These are phyloP conservation scores for Sinocyclocheilus rhinocerous DNA, from an alignment of 2,113 vertebrate genomes.

Conservation along the genomic window DNA sequence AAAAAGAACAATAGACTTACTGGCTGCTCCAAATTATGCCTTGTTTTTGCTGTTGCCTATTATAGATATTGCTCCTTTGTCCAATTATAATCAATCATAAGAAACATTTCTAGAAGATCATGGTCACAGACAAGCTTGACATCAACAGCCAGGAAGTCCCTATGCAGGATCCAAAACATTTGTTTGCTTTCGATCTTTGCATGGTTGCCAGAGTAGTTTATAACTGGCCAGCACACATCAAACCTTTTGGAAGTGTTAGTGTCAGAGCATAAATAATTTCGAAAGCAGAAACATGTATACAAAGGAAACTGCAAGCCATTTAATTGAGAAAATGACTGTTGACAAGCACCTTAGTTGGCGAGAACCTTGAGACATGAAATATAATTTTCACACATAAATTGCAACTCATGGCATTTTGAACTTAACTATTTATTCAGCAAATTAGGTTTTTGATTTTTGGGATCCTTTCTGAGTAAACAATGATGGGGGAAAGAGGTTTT, in stretches of 20 bases:
- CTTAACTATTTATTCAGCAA: constrained; percentile 5
- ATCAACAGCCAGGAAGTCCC: background rate
- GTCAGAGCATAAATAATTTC: constrained; percentile 16
- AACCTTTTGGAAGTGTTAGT: constrained; percentile 11
- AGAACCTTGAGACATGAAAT: constrained; percentile 1
- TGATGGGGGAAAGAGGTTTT: background rate
- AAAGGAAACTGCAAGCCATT: constrained; percentile 22
- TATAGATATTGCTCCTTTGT: background rate
- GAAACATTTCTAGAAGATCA: background rate
- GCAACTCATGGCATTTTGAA: constrained; percentile 1
- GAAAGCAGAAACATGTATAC: constrained; percentile 6
- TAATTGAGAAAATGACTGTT: constrained; percentile 25
- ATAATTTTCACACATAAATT: constrained; percentile 13
- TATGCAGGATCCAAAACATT: background rate
- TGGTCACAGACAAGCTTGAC: background rate
- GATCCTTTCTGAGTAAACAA: background rate
- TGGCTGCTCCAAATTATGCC: background rate
- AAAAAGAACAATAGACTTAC: background rate
- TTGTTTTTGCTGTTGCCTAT: background rate
- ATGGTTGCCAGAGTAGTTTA: background rate
- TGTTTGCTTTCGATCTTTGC: background rate
- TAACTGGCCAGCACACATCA: background rate
- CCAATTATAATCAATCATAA: background rate
- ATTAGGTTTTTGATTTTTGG: background rate
- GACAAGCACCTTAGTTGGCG: background rate